Conservation (phyloP, 2,113 vertebrate species). For the Bettongia penicillata region DNA sequence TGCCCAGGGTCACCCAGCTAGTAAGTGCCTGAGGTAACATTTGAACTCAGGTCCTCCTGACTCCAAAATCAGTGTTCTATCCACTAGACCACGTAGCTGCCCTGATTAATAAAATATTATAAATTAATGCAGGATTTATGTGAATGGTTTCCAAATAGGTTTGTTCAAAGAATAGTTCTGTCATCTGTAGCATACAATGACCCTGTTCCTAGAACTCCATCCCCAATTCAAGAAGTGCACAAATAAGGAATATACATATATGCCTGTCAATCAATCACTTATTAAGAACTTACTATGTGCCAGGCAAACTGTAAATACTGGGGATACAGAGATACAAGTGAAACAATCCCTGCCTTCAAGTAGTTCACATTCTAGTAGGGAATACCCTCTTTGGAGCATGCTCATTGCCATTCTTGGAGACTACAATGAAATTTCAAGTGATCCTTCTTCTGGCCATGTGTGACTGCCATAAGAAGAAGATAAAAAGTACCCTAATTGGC, state of each 20-base stretch:
- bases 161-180: neutral
- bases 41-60: neutral
- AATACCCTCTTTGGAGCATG: neutral
- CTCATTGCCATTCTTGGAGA: neutral
- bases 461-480: neutral
- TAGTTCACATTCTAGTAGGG: neutral
- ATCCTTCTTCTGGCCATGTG: neutral
- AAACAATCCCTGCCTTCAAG: neutral
- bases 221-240: neutral
- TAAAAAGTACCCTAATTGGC: neutral
- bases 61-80: neutral
- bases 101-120: neutral
- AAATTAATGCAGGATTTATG: neutral
- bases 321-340: neutral
- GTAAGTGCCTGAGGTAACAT: neutral
- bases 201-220: neutral
- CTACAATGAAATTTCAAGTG: neutral
- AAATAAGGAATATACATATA: neutral
- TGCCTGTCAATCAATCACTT: neutral
- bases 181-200: neutral
- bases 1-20: neutral
- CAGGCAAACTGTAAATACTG: neutral
- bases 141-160: neutral
- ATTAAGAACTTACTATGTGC: neutral
- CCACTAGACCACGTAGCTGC: neutral